Evolutionary conservation across 2,888 invertebrate genomes (phyloP).

Genomic region (Synergus umbraculus): DNA sequence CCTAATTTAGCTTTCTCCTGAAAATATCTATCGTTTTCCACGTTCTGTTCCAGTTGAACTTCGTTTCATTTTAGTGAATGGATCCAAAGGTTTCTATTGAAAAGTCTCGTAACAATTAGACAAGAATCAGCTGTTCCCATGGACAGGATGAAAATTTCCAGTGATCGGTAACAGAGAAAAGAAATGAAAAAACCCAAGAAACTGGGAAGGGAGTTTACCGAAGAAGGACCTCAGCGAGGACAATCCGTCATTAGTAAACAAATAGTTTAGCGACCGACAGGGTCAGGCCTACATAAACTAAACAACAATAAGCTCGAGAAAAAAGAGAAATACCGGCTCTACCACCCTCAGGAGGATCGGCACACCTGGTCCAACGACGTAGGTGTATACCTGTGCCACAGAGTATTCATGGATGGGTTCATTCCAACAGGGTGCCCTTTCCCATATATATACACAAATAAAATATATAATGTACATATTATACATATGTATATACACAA

Average conservation of each 20-base stretch:
- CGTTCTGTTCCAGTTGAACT: neutral
- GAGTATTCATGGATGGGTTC: conserved; percentile 18
- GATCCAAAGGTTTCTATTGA: neutral
- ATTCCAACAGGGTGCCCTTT: conserved; percentile 10
- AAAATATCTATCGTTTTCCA: conserved; percentile 3
- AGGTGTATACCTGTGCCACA: conserved; percentile 52
- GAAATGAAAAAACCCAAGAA: conserved; percentile 39
- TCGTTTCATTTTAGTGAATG: neutral
- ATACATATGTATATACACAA: neutral
- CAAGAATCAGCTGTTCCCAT: conserved; percentile 36
- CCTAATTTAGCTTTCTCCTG: neutral
- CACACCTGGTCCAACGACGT: conserved; percentile 62
- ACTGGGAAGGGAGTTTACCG: conserved; percentile 43
- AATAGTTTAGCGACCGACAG: conserved; percentile 69
- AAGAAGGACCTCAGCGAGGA: conserved; percentile 57
- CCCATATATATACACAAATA: neutral
- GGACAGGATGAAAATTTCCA: conserved; percentile 37
- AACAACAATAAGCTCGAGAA: conserved; percentile 67
- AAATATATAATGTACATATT: neutral
- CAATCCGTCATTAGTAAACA: conserved; percentile 75
- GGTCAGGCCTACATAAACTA: conserved; percentile 69
- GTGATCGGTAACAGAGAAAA: conserved; percentile 42
- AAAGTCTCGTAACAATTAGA: conserved; percentile 29
- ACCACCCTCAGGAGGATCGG: conserved; percentile 60
- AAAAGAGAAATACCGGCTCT: conserved; percentile 63